Percentiles rank a stretch among this genome's conserved stretches.
Evolutionary conservation across 2,797 vertebrate genomes (phyloP).

Genomic region (Perodicticus potto): DNA sequence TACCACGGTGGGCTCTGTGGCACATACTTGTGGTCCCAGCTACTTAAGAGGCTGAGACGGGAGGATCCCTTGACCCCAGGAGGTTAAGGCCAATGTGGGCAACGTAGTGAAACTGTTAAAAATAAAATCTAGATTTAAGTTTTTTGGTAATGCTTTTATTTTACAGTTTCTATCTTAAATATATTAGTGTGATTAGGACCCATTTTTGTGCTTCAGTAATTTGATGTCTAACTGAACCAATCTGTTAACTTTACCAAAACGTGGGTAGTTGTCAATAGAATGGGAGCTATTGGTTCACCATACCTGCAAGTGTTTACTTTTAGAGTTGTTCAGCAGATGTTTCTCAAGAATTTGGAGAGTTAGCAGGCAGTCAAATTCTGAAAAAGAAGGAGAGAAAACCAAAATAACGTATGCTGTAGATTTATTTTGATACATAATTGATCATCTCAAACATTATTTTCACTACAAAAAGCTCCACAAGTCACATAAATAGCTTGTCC

Average conservation of each 20-base stretch:
- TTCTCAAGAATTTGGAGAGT: conserved; percentile 74
- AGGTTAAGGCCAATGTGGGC: neutral
- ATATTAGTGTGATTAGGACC: neutral
- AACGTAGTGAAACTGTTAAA: neutral
- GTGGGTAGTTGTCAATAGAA: neutral
- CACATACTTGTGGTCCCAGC: neutral
- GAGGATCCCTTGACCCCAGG: neutral
- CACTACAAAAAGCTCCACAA: conserved; percentile 79
- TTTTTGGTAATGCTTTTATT: neutral
- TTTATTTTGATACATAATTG: conserved; percentile 83
- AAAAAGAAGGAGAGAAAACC: conserved; percentile 47
- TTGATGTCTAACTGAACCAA: neutral
- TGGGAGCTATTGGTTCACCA: neutral
- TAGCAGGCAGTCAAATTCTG: conserved; percentile 68
- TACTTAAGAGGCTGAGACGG: neutral
- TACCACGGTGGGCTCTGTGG: neutral
- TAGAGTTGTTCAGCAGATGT: conserved; percentile 57
- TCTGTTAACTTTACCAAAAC: neutral
- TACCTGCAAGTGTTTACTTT: neutral
- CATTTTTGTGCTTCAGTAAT: conserved; percentile 8
- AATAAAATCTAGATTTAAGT: neutral
- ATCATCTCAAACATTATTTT: conserved; percentile 85
- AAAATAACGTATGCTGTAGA: conserved; percentile 51
- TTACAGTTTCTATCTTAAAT: neutral
- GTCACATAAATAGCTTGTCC: conserved; percentile 83